phyloP scores from a whole-genome alignment of 2,888 invertebrate species.

The Bombylius discolor region DNA sequence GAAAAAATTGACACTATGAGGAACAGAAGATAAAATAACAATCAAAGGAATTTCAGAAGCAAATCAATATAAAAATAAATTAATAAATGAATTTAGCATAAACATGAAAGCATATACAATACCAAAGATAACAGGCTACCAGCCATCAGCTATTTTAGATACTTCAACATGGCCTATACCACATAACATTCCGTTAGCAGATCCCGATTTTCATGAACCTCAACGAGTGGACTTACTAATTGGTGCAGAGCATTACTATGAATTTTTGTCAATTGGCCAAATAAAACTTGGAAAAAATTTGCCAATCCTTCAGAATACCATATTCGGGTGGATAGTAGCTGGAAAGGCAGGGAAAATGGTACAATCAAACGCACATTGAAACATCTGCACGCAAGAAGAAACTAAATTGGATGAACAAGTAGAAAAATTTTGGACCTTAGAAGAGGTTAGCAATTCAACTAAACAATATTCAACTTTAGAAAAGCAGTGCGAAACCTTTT shows the following conservation, averaged over 20 bases:
- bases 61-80: neutral
- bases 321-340: neutral
- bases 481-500: neutral
- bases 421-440: neutral
- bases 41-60: neutral
- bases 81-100: neutral
- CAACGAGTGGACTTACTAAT: neutral
- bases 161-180: neutral
- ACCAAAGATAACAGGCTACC: neutral
- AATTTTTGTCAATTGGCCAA: neutral
- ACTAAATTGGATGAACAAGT: neutral
- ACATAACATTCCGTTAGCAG: neutral
- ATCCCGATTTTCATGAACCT: neutral
- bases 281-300: neutral
- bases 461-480: neutral
- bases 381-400: neutral
- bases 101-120: neutral
- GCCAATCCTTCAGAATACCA: neutral
- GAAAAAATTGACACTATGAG: neutral
- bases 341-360: neutral
- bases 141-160: neutral
- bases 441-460: neutral
- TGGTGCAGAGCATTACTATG: neutral
- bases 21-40: neutral
- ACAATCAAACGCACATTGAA: neutral